Base-by-base conservation (phyloP, 2,888 invertebrate species). In the Odontocolon sp. region DNA sequence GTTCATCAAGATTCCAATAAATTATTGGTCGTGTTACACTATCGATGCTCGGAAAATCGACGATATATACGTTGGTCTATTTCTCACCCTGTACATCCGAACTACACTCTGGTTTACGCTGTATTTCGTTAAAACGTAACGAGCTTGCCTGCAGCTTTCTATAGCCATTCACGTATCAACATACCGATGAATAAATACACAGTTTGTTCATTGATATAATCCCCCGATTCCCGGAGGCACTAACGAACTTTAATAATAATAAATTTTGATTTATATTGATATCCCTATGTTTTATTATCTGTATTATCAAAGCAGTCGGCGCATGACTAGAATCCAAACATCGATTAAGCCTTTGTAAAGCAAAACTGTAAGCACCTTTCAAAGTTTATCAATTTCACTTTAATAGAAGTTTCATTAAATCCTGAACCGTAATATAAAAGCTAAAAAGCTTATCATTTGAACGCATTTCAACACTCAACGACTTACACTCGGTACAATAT, bases 1-100 rank as follows among this genome's bases (percentile, higher is more conserved):
- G 52, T 52, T 68, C 67, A 68, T 68, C 47, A 52, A 61, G 61
- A 71, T 26, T 42, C 50, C 63, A 52, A 77, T 68, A 68, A 72
- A 68, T 77, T 72, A 68, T 77, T 71, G 71, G 56, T 8, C 23
- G 67, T 47, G 40, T 56, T 63, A 28, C 36, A 42, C 66, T 59
- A 56, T 56, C 38, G n/a, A n/a, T n/a, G 38, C 11, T 54, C 16
- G n/a, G 33, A 26, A 61, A 76, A 64, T 64, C 31, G 14, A 50
- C 40, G 33, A 6, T 45, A 5, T 11, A 16, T 36, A 33, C 11
- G 1, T 50, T 28, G 3, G 3, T 28, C 28, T 28, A 11, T 8
- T 18, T 5, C 26, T 14, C 6, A 18, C 6, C 28, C 11, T 45
- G 9, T 33, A 36, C n/a, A 36, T 42, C 8, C 8, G n/a, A n/a